Base-by-base conservation (phyloP, 2,888 invertebrate species). In the Ceramica pisi region DNA sequence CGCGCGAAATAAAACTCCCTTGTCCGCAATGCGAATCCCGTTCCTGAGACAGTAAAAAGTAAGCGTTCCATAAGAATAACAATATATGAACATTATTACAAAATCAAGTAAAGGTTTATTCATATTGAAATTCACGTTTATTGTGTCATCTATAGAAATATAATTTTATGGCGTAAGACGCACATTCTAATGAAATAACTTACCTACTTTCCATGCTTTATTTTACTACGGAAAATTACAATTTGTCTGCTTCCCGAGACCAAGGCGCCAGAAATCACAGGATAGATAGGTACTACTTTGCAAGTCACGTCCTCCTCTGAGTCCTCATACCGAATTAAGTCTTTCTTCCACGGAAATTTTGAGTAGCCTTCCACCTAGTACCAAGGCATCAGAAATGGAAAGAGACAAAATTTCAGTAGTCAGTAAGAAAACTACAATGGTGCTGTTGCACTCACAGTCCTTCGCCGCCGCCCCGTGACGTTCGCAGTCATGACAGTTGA, bases 221-320 rank as follows among this genome's bases (percentile, higher is more conserved):
- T 63, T 70, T 50, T 70, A 44, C 9, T 46, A 77, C 66, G 63
- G 67, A 71, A 71, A 80, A 78, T 68, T 78, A 63, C n/a, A 55
- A 81, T 51, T 57, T 55, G 44, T 23, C 60, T 72, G 56, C 23
- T 64, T n/a, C 60, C 21, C 50, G 10, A 53, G 66, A 78, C 62
- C 21, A 64, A 60, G 71, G 19, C 23, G 48, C 23, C 62, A 61
- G 48, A 62, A 62, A 53, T 46, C 19, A 26, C 6, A 16, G 56
- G 23, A 71, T 16, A n/a, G 21, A 16, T 26, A 12, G 41, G 10
- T 2, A 19, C 14, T 21, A 21, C 14, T 23, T 10, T 16, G 16
- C 16, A n/a, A n/a, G 46, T 26, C 26, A 23, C 19, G 48, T 48
- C 21, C n/a, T n/a, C n/a, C n/a, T n/a, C n/a, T n/a, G n/a, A n/a